Evolutionary conservation across 2,888 invertebrate species (phyloP), one percentile per base, ranked within the genome.

Genomic region (Sericinus montela): DNA sequence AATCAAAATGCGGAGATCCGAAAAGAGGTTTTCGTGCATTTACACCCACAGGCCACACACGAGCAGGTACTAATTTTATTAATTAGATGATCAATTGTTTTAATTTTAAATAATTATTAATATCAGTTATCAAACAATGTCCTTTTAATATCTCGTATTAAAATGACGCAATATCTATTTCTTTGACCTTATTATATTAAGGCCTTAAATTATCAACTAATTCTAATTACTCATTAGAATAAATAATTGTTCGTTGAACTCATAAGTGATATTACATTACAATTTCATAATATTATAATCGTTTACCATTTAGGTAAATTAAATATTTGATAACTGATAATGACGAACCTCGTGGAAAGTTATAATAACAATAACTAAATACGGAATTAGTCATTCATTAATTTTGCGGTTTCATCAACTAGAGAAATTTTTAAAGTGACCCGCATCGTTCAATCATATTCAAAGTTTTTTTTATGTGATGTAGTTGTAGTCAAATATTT

Each of bases 1-100:
- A 82, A 46, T 76, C 88, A 10, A 75, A 69, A 53, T 88, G 88
- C 50, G 85, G 86, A 9, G 72, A 69, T 9, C 87, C 88, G 5
- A 81, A n/a, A 79, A 58, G 85, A 85, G 28, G 80, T 80, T 23
- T 87, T 86, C 64, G 67, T 80, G 10, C 70, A 73, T 45, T 62
- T 88, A 34, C 72, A 73, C 13, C 69, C 73, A 1, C 67, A 69
- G 51, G 72, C 70, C 15, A 72, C 78, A 5, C 76, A 82, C 50
- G 73, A 83, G 57, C 76, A 80, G 80, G 87, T 87, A 72, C 68
- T 30, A 15, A 16, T 14, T 14, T 4, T 14, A n/a, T 16, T 6
- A 25, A 25, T 19, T 3, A 3, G 19, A 19, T 19, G 5, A 19
- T 19, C 5, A 19, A 19, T 19, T 5, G 3, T 19, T 19, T 19